Conservation (phyloP, 2,888 invertebrate genomes). For the Nomada ruficornis region DNA sequence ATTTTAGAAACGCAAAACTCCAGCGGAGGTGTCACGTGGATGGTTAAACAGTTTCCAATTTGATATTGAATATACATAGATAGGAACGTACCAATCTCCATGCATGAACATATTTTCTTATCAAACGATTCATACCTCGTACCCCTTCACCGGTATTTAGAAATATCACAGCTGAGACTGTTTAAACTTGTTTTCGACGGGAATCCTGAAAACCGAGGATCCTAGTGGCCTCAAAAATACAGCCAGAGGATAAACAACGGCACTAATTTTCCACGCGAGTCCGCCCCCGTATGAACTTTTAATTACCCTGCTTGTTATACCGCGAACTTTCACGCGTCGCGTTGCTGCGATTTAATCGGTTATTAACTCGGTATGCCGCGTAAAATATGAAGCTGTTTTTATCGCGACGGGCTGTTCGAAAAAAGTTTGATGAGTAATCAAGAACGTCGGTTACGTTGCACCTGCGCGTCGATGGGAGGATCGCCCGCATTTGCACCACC, state of each 20-base stretch:
- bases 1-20: too few species aligned
- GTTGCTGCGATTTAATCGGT: neutral
- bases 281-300: slow-evolving; percentile 22
- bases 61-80: too few species aligned
- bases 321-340: slow-evolving; percentile 12
- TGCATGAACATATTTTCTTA: too few species aligned
- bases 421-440: slow-evolving; percentile 6
- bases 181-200: neutral
- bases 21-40: too few species aligned
- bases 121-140: too few species aligned
- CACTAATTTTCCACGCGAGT: slow-evolving; percentile 9
- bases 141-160: too few species aligned
- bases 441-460: slow-evolving; percentile 8
- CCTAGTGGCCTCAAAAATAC: neutral
- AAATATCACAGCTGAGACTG: neutral
- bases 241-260: slow-evolving; percentile 5
- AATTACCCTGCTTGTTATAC: slow-evolving; percentile 24
- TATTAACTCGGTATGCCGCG: neutral
- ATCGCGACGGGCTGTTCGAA: neutral
- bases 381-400: neutral
- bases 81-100: too few species aligned
- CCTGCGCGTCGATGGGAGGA: slow-evolving; percentile 15
- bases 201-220: neutral
- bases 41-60: too few species aligned
- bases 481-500: slow-evolving; percentile 42